Conservation (phyloP, 1,140 invertebrate species). For the Anthonomus grandis region DNA sequence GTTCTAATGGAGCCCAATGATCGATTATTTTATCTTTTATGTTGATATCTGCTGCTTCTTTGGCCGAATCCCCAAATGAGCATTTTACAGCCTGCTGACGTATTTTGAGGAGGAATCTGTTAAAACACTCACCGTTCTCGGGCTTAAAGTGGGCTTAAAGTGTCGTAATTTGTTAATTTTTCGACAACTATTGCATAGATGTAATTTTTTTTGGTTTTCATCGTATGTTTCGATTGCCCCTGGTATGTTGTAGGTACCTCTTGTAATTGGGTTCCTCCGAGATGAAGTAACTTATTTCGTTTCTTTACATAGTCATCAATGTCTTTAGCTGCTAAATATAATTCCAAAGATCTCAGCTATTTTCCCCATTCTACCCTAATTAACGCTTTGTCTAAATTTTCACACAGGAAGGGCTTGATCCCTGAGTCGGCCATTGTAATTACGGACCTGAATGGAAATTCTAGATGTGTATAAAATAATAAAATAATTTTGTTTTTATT, state of each 20-base stretch:
- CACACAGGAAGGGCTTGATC: slow-evolving; percentile 23
- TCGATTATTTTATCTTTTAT: slow-evolving; percentile 38
- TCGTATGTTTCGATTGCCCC: slow-evolving; percentile 24
- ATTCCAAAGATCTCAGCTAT: slow-evolving; percentile 15
- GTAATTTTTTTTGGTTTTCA: slow-evolving; percentile 20
- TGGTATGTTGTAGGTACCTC: slow-evolving; percentile 38
- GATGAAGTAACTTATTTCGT: slow-evolving; percentile 35
- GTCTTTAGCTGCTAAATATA: slow-evolving; percentile 16
- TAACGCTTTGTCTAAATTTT: slow-evolving; percentile 20
- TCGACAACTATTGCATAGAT: slow-evolving; percentile 22
- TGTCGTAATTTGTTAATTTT: slow-evolving; percentile 22
- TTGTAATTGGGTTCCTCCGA: slow-evolving; percentile 38
- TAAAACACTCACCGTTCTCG: slow-evolving; percentile 24
- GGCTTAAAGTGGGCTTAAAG: slow-evolving; percentile 27
- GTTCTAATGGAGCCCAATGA: slow-evolving; percentile 29
- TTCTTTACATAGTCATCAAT: slow-evolving; percentile 31
- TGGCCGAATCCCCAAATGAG: slow-evolving; percentile 24
- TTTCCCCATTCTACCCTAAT: slow-evolving; percentile 20
- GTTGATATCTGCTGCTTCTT: slow-evolving; percentile 36
- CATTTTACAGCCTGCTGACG: slow-evolving; percentile 38
- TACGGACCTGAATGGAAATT: too few relatives aligned
- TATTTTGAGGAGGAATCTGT: slow-evolving; percentile 31
- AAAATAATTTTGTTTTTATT: too few relatives aligned
- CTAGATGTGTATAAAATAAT: too few relatives aligned
- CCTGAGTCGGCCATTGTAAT: too few relatives aligned